These are phyloP conservation scores for Callyntrura sp. DNA, from an alignment of 2,888 invertebrate genomes.

Conservation along the genomic window DNA sequence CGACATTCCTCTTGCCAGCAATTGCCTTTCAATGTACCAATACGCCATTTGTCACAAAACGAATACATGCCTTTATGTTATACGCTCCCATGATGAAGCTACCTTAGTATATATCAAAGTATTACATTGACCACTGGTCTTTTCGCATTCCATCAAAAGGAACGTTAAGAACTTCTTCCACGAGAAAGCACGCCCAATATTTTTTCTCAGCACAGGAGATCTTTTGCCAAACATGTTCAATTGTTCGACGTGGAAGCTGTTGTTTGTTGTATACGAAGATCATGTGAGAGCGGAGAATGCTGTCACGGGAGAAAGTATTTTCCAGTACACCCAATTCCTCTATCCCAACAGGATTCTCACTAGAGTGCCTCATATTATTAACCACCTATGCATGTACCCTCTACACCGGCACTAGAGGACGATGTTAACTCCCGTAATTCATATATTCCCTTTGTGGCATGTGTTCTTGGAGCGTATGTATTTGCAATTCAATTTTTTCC, in stretches of 20 bases:
- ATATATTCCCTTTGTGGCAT: background rate
- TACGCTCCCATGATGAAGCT: too few species aligned
- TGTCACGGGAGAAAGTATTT: background rate
- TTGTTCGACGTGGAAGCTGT: background rate
- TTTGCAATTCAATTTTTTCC: too few species aligned
- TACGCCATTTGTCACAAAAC: background rate
- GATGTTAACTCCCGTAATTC: too few species aligned
- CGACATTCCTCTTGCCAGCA: too few species aligned
- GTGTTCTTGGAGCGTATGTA: too few species aligned
- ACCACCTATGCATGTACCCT: background rate
- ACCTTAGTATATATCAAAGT: background rate
- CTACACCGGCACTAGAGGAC: too few species aligned
- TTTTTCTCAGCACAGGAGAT: background rate
- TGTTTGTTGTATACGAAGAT: background rate
- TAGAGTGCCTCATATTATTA: background rate
- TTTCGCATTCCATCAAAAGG: conserved; percentile 36
- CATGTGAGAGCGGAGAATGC: background rate
- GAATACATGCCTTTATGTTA: too few species aligned
- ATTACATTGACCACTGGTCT: conserved; percentile 6
- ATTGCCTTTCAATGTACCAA: too few species aligned
- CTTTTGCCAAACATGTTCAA: too few species aligned
- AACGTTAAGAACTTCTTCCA: conserved; percentile 25
- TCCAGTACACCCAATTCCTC: background rate
- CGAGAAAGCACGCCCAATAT: conserved; percentile 35
- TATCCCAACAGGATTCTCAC: too few species aligned